A percentile compares a stretch with the other conserved stretches of the same genome.
Conservation (phyloP, 1,140 invertebrate genomes). For the Cydia amplana region DNA sequence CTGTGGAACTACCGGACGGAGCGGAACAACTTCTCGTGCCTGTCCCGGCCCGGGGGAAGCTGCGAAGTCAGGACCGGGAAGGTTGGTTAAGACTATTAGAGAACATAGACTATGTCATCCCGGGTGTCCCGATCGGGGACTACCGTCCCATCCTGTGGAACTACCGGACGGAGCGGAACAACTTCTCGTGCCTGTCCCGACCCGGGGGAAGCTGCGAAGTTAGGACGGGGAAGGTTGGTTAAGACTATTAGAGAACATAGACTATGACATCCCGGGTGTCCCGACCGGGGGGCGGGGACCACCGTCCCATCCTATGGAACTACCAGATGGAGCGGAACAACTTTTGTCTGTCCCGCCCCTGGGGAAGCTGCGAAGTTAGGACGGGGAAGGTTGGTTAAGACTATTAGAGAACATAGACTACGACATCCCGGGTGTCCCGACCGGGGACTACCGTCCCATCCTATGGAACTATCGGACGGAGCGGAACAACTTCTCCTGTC, state of each 20-base stretch:
- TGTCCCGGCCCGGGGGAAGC: slow-evolving; percentile 67
- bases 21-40: slow-evolving; percentile 66
- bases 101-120: slow-evolving; percentile 67
- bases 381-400: slow-evolving; percentile 70
- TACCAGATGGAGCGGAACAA: slow-evolving; percentile 68
- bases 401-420: slow-evolving; percentile 65
- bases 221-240: slow-evolving; percentile 73
- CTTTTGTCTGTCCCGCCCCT: slow-evolving; percentile 66
- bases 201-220: slow-evolving; percentile 76
- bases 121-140: slow-evolving; percentile 62
- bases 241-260: slow-evolving; percentile 42
- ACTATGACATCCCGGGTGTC: slow-evolving; percentile 64
- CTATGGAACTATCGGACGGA: slow-evolving; percentile 73
- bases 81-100: slow-evolving; percentile 46
- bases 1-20: slow-evolving; percentile 73
- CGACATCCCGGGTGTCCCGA: slow-evolving; percentile 69
- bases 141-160: slow-evolving; percentile 71
- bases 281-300: slow-evolving; percentile 51
- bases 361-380: slow-evolving; percentile 75
- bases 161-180: slow-evolving; percentile 67
- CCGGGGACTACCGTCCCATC: slow-evolving; percentile 64
- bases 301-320: slow-evolving; percentile 70
- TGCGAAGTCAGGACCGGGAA: slow-evolving; percentile 79
- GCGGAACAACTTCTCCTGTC: slow-evolving; percentile 66
- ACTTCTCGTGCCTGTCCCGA: slow-evolving; percentile 67